Evolutionary conservation across 2,113 vertebrate species (phyloP).

Genomic region (Polypterus senegalus): DNA sequence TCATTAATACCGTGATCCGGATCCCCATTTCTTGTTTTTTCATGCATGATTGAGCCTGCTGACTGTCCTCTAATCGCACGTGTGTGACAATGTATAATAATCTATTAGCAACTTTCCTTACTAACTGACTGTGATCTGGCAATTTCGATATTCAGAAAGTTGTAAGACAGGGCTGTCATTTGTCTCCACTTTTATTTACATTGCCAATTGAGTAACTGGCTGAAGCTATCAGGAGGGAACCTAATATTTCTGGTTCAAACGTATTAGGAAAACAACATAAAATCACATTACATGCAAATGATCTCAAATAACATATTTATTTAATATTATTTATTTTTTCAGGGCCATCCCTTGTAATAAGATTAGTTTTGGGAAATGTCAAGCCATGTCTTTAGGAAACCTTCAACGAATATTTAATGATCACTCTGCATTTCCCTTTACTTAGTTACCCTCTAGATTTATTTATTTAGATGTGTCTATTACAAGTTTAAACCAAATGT

Average conservation of each 20-base stretch:
- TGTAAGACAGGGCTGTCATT: not conserved
- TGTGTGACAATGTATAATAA: no score
- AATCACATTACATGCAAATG: not conserved
- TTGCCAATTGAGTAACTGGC: not conserved
- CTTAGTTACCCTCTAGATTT: not conserved
- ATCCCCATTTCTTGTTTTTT: no score
- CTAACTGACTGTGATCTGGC: no score
- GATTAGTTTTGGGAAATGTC: not conserved
- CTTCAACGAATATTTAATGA: not conserved
- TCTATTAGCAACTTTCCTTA: no score
- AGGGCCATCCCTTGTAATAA: not conserved
- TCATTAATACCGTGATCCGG: no score
- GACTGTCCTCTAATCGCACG: no score
- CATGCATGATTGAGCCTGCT: no score
- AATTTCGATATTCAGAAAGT: no score
- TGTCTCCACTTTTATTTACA: not conserved
- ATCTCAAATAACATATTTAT: not conserved
- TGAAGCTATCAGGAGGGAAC: not conserved
- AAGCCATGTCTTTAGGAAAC: not conserved
- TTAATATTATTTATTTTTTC: not conserved
- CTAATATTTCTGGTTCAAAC: not conserved
- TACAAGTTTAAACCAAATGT: not conserved
- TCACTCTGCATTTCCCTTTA: not conserved
- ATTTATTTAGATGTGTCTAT: not conserved
- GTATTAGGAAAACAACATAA: not conserved